Evolutionary conservation across 30 jellyfish, hydroid and myxozoan genomes (phyloP).

Genomic region (Hydractinia symbiolongicarpus): DNA sequence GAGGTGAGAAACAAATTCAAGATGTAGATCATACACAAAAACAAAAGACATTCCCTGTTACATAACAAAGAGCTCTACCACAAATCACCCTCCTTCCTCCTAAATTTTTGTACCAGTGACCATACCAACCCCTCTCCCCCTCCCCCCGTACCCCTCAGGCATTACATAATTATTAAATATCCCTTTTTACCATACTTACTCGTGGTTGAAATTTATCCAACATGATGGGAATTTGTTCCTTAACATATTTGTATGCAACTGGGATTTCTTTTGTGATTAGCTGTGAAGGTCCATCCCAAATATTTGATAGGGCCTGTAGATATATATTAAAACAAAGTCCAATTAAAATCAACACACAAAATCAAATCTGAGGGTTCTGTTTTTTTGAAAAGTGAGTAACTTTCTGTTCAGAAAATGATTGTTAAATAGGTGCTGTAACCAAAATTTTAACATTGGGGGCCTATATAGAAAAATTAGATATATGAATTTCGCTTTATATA

Average conservation of each 20-base stretch:
- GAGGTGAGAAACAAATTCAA: no score
- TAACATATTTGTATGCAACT: conserved; percentile 62
- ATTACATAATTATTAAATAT: neutral
- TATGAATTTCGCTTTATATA: no score
- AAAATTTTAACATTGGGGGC: no score
- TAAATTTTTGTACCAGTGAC: no score
- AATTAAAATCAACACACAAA: neutral
- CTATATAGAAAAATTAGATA: no score
- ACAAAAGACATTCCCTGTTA: no score
- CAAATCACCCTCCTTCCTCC: no score
- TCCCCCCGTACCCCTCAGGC: neutral
- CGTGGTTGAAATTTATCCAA: conserved; percentile 41
- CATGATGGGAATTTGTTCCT: conserved; percentile 44
- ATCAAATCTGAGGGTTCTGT: neutral
- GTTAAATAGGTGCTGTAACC: neutral
- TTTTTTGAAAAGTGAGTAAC: neutral
- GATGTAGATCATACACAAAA: no score
- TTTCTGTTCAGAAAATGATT: neutral
- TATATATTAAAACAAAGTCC: neutral
- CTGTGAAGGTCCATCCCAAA: conserved; percentile 19
- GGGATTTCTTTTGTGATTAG: conserved; percentile 52
- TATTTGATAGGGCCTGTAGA: neutral
- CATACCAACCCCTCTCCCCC: no score
- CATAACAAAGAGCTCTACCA: no score
- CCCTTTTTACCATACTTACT: conserved; percentile 30